Conservation (phyloP, 1,140 invertebrate genomes). For the Centruroides vittatus region DNA sequence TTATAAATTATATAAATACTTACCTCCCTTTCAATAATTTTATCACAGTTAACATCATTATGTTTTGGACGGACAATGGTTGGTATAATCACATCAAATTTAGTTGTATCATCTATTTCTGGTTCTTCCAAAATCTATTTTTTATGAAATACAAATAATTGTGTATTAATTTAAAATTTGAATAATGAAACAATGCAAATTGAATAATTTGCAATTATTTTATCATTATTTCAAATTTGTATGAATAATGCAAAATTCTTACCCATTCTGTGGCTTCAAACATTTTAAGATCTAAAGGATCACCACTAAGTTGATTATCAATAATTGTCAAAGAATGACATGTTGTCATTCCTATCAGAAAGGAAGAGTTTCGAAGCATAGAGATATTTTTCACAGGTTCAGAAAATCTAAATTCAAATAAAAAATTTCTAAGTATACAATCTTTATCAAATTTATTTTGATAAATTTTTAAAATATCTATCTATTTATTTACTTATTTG, state of each 20-base stretch:
- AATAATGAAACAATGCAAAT: no score
- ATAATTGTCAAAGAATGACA: slow-evolving; percentile 70
- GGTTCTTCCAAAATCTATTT: slow-evolving; percentile 60
- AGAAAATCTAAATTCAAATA: slow-evolving; percentile 4
- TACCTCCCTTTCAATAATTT: no score
- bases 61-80: slow-evolving; percentile 55
- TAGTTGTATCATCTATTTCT: slow-evolving; percentile 58
- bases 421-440: no score
- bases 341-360: slow-evolving; percentile 41
- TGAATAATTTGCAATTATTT: no score
- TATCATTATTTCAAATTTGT: no score
- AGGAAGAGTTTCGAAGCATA: slow-evolving; percentile 1
- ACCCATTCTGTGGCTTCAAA: slow-evolving; percentile 49
- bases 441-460: no score
- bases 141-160: no score
- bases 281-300: slow-evolving; percentile 73
- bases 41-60: no score
- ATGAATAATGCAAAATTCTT: neutral
- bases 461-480: neutral
- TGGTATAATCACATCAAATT: slow-evolving; percentile 73
- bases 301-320: slow-evolving; percentile 54
- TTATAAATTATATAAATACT: no score
- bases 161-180: no score
- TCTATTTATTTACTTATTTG: slow-evolving; percentile 1
- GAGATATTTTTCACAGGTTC: slow-evolving; percentile 7